Base-by-base conservation (phyloP, 2,888 invertebrate species). In the Macrosoma leucophasiata region DNA sequence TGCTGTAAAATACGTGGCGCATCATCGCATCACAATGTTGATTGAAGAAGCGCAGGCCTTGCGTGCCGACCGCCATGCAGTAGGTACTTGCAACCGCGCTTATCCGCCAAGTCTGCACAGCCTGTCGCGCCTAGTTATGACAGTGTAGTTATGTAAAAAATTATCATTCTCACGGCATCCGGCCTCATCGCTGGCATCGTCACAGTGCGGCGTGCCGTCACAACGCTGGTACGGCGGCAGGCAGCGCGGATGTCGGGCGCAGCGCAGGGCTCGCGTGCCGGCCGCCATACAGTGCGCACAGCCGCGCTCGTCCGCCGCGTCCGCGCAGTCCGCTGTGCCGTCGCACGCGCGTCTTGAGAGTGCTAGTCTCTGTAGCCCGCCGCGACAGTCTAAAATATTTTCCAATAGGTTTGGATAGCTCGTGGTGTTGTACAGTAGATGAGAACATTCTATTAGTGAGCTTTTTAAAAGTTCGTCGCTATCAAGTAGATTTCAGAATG, bases 121-220 rank as follows among this genome's bases (percentile, higher is more conserved):
- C 96, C 96, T 8, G 93, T 90, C 17, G 92, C 86, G 9, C 95
- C 95, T n/a, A n/a, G n/a, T n/a, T n/a, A n/a, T n/a, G n/a, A n/a
- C n/a, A n/a, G n/a, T n/a, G n/a, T n/a, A n/a, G n/a, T n/a, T n/a
- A n/a, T n/a, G n/a, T n/a, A n/a, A n/a, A n/a, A n/a, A n/a, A n/a
- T n/a, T n/a, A n/a, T n/a, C n/a, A n/a, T n/a, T n/a, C 93, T 89
- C 76, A 96, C 95, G 76, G 63, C 96, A 96, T 48, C 91, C 91
- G 52, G 90, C 86, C 66, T 96, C 96, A 55, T 96, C 96, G 45
- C 92, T 91, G 17, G 92, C 94, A 64, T 95, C 94, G 0, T 93
- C 91, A 56, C 96, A 96, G 70, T 96, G 95, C 1, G 87, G 84
- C 33, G 89, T 89, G 29, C 95, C 95, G 58, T 95, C 94, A 62